phyloP scores from a whole-genome alignment of 2,113 vertebrate species.

The Microcebus ravelobensis region DNA sequence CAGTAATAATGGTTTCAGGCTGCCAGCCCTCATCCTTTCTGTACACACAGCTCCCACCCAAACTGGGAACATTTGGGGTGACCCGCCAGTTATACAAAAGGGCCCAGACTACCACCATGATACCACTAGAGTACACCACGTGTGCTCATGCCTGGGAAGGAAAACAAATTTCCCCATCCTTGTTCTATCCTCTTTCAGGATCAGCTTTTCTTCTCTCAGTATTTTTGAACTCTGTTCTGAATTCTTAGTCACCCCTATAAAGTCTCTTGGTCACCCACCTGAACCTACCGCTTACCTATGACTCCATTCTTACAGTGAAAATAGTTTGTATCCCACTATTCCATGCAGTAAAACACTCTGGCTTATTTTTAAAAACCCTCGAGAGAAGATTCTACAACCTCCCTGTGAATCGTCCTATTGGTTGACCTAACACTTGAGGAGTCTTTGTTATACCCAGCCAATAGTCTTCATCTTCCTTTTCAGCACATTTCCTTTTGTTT shows the following conservation, averaged over 20 bases:
- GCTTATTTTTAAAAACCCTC: background rate
- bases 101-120: background rate
- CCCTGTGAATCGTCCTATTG: background rate
- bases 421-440: no score
- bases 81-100: background rate
- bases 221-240: background rate
- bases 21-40: background rate
- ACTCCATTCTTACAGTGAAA: background rate
- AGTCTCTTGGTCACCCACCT: background rate
- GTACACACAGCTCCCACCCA: background rate
- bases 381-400: background rate
- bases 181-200: background rate
- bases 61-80: background rate
- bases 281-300: background rate
- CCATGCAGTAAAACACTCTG: background rate
- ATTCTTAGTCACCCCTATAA: background rate
- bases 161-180: no score
- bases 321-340: rapidly evolving
- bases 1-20: background rate
- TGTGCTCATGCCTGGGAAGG: background rate
- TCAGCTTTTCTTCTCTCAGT: background rate
- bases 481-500: background rate
- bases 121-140: background rate
- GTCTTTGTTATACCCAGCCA: background rate
- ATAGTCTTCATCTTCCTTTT: background rate